Evolutionary conservation across 2,113 vertebrate species (phyloP), one percentile per base, ranked within the genome.

Genomic region (Hypocryptadius cinnamomeus): DNA sequence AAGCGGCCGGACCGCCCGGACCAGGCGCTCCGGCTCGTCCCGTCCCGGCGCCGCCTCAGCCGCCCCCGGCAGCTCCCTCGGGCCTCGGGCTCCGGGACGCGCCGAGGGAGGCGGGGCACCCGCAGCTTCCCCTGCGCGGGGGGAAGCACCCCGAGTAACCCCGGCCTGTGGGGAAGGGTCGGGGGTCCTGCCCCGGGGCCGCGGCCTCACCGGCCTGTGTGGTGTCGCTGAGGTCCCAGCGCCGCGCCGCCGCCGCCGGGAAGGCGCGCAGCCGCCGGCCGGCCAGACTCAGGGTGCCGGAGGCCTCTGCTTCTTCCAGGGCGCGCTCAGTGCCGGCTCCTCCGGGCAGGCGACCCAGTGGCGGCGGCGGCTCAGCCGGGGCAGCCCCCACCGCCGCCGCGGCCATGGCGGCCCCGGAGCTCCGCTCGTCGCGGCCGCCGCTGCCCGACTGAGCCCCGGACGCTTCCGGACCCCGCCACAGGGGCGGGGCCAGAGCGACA

Each of bases 201-300:
- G 68, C 37, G 45, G n/a, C 71, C 97, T 97, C 87, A 99, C 98
- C 98, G 95, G 98, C 99, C 48, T 98, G 98, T 13, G 98, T 99
- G 76, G 99, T 98, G 96, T 99, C 98, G 96, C 98, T 99, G 94
- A 99, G 94, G 96, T 99, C 98, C 95, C 98, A 98, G 94, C 98
- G 98, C 91, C 94, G 97, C 89, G 98, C 96, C 44, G 96, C 98
- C 79, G 97, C 98, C 15, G 97, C 97, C 59, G 98, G 99, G 85
- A 99, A 99, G 95, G 98, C 97, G 95, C 98, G 98, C 54, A 99
- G 97, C 89, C 98, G 98, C 37, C 98, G 98, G 93, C 98, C 98
- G 69, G 98, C 98, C 64, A 99, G 87, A 96, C 98, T 98, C 63
- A 99, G 98, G 39, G 98, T 98, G 45, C 99, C 99, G 85, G 98